Conservation (phyloP, 1,140 invertebrate genomes). For the Ostrea edulis region DNA sequence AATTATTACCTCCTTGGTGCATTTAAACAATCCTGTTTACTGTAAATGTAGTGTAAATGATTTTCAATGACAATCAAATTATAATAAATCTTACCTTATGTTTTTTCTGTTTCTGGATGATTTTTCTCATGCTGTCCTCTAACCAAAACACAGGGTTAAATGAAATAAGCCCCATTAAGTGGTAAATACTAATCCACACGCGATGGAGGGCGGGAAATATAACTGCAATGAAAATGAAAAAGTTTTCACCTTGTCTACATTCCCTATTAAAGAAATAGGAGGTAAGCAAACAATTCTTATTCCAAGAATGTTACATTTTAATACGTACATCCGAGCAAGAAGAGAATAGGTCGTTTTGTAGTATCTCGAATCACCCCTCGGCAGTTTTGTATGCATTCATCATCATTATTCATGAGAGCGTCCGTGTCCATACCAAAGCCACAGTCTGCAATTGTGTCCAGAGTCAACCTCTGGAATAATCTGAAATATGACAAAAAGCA, state of each 20-base stretch:
- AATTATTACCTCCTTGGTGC: neutral
- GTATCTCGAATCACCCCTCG: conserved; percentile 73
- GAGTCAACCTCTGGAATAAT: conserved; percentile 80
- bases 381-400: conserved; percentile 74
- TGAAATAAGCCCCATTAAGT: conserved; percentile 63
- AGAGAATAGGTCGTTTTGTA: conserved; percentile 69
- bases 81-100: conserved; percentile 52
- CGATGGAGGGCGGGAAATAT: conserved; percentile 69
- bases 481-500: conserved; percentile 58
- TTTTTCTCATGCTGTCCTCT: conserved; percentile 64
- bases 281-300: neutral
- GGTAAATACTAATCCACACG: conserved; percentile 72
- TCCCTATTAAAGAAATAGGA: neutral
- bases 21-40: neutral
- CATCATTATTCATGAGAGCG: conserved; percentile 79
- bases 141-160: conserved; percentile 75
- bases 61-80: neutral
- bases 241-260: neutral
- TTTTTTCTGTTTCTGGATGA: conserved; percentile 66
- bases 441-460: conserved; percentile 81
- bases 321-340: conserved; percentile 74
- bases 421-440: conserved; percentile 80
- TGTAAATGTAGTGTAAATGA: neutral
- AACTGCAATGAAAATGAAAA: conserved; percentile 65
- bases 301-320: neutral